Evolutionary conservation across 2,797 vertebrate genomes (phyloP).

Genomic region (Hyperoplus lanceolatus): DNA sequence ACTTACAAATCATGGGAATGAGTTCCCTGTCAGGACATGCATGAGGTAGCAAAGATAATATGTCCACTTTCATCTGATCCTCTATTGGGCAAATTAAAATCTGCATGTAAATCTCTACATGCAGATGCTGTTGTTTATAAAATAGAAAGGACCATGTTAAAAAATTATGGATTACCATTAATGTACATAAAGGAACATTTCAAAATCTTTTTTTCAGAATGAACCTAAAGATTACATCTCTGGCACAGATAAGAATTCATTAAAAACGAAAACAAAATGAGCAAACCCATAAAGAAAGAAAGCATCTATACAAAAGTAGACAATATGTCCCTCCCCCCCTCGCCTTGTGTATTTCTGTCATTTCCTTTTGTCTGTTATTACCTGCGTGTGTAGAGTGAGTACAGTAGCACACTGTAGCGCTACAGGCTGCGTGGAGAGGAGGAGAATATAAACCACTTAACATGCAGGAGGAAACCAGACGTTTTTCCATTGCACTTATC

Average conservation of each 20-base stretch:
- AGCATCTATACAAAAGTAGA: conserved; percentile 18
- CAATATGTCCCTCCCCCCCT: conserved; percentile 28
- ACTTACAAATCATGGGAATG: conserved; percentile 81
- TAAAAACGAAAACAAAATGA: too few species aligned
- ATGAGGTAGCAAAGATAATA: conserved; percentile 69
- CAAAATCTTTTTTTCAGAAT: conserved; percentile 15
- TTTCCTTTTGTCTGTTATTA: conserved; percentile 78
- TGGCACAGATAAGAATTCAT: conserved; percentile 29
- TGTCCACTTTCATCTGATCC: conserved; percentile 58
- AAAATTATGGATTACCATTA: conserved; percentile 30
- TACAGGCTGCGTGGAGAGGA: conserved; percentile 77
- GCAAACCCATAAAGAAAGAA: not conserved
- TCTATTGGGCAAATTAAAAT: conserved; percentile 58
- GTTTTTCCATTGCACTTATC: conserved; percentile 92
- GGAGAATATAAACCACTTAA: conserved; percentile 90
- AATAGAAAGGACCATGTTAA: conserved; percentile 9
- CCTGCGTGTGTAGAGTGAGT: conserved; percentile 70
- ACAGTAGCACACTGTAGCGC: conserved; percentile 85
- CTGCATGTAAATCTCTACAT: conserved; percentile 41
- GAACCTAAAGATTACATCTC: conserved; percentile 38
- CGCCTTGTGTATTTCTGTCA: conserved; percentile 59
- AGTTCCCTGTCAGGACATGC: conserved; percentile 66
- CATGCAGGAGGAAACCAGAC: conserved; percentile 94
- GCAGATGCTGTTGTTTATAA: conserved; percentile 42
- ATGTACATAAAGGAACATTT: not conserved